A percentile compares a stretch with the other conserved stretches of the same genome.
phyloP scores from a whole-genome alignment of 2,888 invertebrate genomes.

The Pogonocherus hispidulus region DNA sequence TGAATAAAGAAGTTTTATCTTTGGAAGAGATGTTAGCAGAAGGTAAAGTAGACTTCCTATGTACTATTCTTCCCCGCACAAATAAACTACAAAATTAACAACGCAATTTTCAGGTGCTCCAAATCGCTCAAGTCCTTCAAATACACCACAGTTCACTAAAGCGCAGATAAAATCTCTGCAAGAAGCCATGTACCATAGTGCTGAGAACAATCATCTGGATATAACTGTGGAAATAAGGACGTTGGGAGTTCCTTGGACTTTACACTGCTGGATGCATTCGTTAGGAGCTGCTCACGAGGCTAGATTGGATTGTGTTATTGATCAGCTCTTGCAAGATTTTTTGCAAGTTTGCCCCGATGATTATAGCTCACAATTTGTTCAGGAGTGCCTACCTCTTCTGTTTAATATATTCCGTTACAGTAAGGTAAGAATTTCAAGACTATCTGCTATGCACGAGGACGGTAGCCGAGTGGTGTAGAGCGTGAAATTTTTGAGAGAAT shows the following conservation, averaged over 20 bases:
- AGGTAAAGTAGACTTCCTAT: constrained; percentile 69
- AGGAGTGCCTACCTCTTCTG: constrained; percentile 89
- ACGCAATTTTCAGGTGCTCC: constrained; percentile 54
- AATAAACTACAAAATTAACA: not conserved
- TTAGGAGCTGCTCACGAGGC: constrained; percentile 89
- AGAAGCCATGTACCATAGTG: constrained; percentile 95
- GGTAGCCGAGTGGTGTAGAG: not conserved
- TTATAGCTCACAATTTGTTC: constrained; percentile 90
- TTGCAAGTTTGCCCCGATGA: constrained; percentile 92
- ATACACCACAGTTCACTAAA: constrained; percentile 77
- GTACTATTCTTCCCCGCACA: no score
- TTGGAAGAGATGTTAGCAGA: constrained; percentile 93
- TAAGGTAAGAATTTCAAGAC: constrained; percentile 74
- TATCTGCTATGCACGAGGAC: no score
- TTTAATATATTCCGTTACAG: constrained; percentile 92
- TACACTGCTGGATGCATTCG: constrained; percentile 94
- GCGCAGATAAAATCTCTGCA: constrained; percentile 87
- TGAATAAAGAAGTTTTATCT: constrained; percentile 83
- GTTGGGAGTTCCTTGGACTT: constrained; percentile 90
- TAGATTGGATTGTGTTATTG: constrained; percentile 86
- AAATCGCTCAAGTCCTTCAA: constrained; percentile 57
- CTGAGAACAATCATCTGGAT: constrained; percentile 91
- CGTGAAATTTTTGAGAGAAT: no score
- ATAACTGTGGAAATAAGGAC: constrained; percentile 90
- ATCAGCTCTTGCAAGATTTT: constrained; percentile 90